phyloP scores from a whole-genome alignment of 2,797 vertebrate species.

The Euphonia xanthogaster region DNA sequence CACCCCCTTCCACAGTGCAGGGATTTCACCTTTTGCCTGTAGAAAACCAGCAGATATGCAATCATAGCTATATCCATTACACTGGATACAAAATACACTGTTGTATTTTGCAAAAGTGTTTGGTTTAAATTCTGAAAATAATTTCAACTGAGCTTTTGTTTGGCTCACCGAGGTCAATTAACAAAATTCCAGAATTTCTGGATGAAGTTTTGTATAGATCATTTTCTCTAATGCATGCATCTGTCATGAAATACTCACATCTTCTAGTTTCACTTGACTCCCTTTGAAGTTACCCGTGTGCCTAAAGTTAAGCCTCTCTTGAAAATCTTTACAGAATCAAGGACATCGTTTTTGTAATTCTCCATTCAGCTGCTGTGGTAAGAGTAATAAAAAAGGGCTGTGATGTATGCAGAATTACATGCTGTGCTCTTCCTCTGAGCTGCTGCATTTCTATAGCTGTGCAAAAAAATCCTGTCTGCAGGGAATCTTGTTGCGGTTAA shows the following conservation, averaged over 20 bases:
- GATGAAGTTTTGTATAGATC: background rate
- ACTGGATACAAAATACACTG: too few relatives aligned
- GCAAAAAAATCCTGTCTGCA: conserved; percentile 42
- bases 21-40: background rate
- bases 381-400: conserved; percentile 26
- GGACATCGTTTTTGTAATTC: conserved; percentile 33
- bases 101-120: background rate
- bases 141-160: conserved; percentile 30
- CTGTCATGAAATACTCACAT: background rate
- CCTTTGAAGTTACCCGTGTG: conserved; percentile 56
- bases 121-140: background rate
- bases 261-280: conserved; percentile 30
- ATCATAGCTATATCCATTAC: background rate
- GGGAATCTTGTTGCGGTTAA: conserved; percentile 47
- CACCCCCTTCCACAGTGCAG: background rate
- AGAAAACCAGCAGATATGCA: background rate
- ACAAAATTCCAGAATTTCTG: conserved; percentile 18
- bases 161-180: conserved; percentile 29
- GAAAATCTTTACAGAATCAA: conserved; percentile 32
- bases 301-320: conserved; percentile 55
- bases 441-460: conserved; percentile 9
- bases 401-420: conserved; percentile 49
- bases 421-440: conserved; percentile 29
- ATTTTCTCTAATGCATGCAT: background rate
- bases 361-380: conserved; percentile 42